A percentile compares a stretch with the other conserved stretches of the same genome.
Evolutionary conservation across 2,113 vertebrate species (phyloP).

Genomic region (Proteles cristata): DNA sequence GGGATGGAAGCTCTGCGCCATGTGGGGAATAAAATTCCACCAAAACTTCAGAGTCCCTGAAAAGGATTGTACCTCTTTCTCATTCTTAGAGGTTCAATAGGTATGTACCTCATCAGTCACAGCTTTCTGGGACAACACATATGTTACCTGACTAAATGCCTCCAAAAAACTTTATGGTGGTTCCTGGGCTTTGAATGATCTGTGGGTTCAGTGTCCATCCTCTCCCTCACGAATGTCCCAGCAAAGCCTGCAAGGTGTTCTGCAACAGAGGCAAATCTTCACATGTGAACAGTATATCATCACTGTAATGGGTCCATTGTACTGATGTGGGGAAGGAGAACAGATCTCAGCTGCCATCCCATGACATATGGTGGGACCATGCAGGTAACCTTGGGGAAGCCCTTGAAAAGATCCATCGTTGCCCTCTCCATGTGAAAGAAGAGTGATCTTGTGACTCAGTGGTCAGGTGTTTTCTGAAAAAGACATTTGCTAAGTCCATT

Average conservation of each 20-base stretch:
- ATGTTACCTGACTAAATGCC: background rate
- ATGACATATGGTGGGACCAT: background rate
- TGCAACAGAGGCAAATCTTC: too few species aligned
- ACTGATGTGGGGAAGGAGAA: background rate
- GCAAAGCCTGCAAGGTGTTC: too few species aligned
- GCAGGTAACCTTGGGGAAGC: background rate
- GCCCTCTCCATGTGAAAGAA: background rate
- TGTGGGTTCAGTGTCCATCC: too few species aligned
- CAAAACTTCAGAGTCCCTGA: background rate
- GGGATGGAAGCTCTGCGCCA: background rate
- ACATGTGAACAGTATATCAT: too few species aligned
- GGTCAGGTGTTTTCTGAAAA: background rate
- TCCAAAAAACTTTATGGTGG: background rate
- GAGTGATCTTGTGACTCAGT: background rate
- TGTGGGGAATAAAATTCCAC: background rate
- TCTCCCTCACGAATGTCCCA: too few species aligned
- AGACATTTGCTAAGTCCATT: background rate
- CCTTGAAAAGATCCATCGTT: background rate
- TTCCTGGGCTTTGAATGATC: too few species aligned
- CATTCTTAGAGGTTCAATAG: background rate
- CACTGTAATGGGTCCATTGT: background rate
- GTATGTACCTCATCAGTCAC: background rate
- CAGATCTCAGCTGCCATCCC: background rate
- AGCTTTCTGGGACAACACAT: background rate
- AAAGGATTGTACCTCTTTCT: background rate